Conservation (phyloP, 1,140 invertebrate species). For the Augochlora pura region DNA sequence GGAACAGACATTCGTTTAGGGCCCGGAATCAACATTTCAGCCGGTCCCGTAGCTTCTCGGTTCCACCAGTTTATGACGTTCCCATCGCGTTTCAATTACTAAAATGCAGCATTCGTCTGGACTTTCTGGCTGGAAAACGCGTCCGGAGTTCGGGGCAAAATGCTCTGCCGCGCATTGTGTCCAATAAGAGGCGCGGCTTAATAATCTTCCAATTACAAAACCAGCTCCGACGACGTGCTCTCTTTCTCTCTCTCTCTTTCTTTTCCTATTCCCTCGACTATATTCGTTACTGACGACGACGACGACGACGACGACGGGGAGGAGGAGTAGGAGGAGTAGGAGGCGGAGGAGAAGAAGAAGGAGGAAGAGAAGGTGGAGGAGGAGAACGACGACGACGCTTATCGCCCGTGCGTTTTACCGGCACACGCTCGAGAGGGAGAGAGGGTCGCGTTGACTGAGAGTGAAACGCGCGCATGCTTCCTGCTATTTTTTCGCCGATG, state of each 20-base stretch:
- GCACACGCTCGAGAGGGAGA: constrained; percentile 1
- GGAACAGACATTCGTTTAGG: no score
- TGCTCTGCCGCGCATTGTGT: background rate
- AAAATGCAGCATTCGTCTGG: background rate
- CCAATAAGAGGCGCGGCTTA: constrained; percentile 20
- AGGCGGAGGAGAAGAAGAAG: no score
- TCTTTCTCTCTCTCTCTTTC: no score
- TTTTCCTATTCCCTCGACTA: no score
- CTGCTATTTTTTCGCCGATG: constrained; percentile 21
- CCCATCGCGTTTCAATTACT: constrained; percentile 17
- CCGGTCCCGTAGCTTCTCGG: no score
- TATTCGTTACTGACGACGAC: no score
- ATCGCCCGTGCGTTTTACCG: constrained; percentile 23
- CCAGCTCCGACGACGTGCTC: background rate
- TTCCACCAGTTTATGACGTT: background rate
- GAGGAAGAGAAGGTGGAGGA: no score
- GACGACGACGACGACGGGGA: no score
- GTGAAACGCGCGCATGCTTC: background rate
- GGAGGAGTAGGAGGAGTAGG: no score
- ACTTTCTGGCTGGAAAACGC: background rate
- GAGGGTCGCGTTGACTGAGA: background rate
- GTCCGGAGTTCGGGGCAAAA: background rate
- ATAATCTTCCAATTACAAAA: constrained; percentile 43
- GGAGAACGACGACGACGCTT: background rate
- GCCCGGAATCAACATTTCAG: no score